Evolutionary conservation across 2,888 invertebrate species (phyloP).

Genomic region (Therioaphis trifolii): DNA sequence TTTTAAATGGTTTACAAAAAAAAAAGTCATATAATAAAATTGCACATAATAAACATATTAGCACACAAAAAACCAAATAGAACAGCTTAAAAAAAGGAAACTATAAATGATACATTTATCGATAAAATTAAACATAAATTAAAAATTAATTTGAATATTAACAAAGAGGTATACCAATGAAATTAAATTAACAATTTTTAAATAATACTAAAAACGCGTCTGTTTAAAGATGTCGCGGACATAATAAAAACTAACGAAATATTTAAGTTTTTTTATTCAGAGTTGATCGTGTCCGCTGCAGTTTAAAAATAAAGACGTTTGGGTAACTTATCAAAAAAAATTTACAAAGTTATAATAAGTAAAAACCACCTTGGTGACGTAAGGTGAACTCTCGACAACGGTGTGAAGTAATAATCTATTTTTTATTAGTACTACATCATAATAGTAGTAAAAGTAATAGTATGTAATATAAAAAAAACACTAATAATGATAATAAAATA

Average conservation of each 20-base stretch:
- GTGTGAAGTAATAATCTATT: too few relatives aligned
- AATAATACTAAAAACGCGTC: conserved; percentile 53
- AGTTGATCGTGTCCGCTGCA: background rate
- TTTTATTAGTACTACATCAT: too few relatives aligned
- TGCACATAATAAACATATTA: conserved; percentile 58
- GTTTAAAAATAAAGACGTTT: background rate
- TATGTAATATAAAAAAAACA: background rate
- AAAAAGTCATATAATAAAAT: conserved; percentile 49
- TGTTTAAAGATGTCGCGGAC: background rate
- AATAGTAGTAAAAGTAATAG: too few relatives aligned
- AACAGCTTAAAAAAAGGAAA: conserved; percentile 31
- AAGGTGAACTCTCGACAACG: too few relatives aligned
- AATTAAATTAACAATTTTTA: conserved; percentile 35
- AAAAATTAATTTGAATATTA: conserved; percentile 54
- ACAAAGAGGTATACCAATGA: conserved; percentile 59
- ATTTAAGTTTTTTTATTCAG: background rate
- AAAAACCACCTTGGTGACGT: background rate
- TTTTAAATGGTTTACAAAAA: conserved; percentile 39
- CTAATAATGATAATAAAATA: background rate
- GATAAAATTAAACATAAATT: conserved; percentile 34
- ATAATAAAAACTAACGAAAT: conserved; percentile 4
- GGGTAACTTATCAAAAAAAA: conserved; percentile 50
- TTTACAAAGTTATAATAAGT: background rate
- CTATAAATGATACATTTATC: conserved; percentile 4
- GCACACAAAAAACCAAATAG: conserved; percentile 53